Base-by-base conservation (phyloP, 2,113 vertebrate species). In the Chaetodon auriga region DNA sequence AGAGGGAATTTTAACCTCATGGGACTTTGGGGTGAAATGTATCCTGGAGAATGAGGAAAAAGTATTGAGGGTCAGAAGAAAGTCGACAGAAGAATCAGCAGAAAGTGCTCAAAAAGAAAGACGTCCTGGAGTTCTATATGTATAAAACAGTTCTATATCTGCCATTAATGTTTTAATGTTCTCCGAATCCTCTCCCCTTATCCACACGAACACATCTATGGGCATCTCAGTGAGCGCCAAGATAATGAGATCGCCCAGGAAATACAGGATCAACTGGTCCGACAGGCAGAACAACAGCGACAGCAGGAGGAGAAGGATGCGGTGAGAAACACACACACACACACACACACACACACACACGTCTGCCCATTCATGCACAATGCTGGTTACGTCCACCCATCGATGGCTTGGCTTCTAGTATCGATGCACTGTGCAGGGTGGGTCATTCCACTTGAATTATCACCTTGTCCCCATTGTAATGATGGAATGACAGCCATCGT, bases 161-260 rank as follows among this genome's bases (percentile, higher is more conserved):
- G 14, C 83, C 45, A 53, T 7, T n/a, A 64, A 61, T 73, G 25
- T 18, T 70, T 5, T 60, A 2, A 43, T 78, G 36, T 81, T 38
- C 54, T 86, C 15, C 14, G 5, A 11, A 16, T 35, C 1, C 38
- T 6, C 64, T 25, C 64, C 21, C 38, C 38, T 16, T 49, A 1
- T 61, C 7, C 71, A 55, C 45, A 38, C n/a, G 18, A 19, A 62
- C 21, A 43, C 45, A 41, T 57, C 41, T 51, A 6, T 14, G 64
- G 65, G 48, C 82, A 88, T 65, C 64, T 38, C 83, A 99, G 98
- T 57, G 98, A 97, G 89, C 96, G 88, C 0, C 96, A 96, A 73
- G 98, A 99, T 84, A 96, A 92, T 0, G 97, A 98, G 94, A 97
- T 99, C 0, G 98, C 98, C 88, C 96, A 98, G 87, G 98, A 97